Evolutionary conservation across 1,140 invertebrate species (phyloP).

Genomic region (Cyclina sinensis): DNA sequence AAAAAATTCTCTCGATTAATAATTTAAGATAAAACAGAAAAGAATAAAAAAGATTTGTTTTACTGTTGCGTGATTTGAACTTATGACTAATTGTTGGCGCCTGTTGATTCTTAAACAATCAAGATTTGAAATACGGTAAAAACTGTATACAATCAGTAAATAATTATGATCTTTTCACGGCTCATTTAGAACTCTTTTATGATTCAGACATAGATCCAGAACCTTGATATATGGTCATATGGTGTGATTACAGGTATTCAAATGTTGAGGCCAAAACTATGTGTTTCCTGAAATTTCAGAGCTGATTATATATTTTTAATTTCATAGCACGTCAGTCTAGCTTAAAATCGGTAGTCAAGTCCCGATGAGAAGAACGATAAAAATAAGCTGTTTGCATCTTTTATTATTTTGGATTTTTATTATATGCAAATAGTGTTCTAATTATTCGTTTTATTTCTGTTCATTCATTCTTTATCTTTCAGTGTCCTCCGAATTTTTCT

Average conservation of each 20-base stretch:
- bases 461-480: too few relatives aligned
- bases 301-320: too few relatives aligned
- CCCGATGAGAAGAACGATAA: too few relatives aligned
- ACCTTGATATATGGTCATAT: constrained; percentile 1
- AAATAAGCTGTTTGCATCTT: too few relatives aligned
- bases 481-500: too few relatives aligned
- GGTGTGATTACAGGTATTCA: background rate
- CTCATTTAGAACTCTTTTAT: background rate
- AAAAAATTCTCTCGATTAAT: too few relatives aligned
- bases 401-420: too few relatives aligned
- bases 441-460: too few relatives aligned
- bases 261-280: background rate
- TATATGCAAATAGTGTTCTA: too few relatives aligned
- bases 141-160: background rate
- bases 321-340: too few relatives aligned
- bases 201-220: background rate
- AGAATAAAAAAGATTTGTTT: background rate
- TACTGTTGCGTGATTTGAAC: background rate
- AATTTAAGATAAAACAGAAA: too few relatives aligned
- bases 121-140: background rate
- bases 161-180: background rate
- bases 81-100: background rate
- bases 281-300: background rate
- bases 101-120: background rate
- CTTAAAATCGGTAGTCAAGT: too few relatives aligned